phyloP scores from a whole-genome alignment of 2,888 invertebrate genomes.

The Metacarcinus magister region DNA sequence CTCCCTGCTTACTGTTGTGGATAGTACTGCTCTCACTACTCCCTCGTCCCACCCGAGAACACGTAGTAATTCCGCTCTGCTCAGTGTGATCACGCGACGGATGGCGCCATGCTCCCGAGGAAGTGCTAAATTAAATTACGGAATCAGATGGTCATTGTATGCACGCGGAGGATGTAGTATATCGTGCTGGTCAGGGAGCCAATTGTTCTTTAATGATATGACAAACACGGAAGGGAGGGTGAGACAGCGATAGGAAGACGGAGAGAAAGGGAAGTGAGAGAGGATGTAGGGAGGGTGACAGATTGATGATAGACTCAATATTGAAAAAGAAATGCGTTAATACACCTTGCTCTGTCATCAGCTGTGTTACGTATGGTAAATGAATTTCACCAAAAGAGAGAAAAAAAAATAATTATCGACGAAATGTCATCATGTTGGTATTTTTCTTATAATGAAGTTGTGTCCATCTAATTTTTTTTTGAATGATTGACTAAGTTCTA shows the following conservation, averaged over 20 bases:
- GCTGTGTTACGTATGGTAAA: background rate
- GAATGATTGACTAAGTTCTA: constrained; percentile 4
- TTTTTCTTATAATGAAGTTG: background rate
- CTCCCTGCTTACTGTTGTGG: background rate
- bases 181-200: constrained; percentile 1
- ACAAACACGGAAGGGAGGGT: constrained; percentile 32
- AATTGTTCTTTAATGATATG: constrained; percentile 38
- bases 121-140: constrained; percentile 46
- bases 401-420: background rate
- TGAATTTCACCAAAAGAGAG: background rate
- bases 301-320: constrained; percentile 13
- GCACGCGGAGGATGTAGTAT: constrained; percentile 28
- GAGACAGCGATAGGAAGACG: background rate
- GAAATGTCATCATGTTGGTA: background rate
- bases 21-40: background rate
- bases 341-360: background rate
- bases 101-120: constrained; percentile 1
- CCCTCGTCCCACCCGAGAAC: background rate
- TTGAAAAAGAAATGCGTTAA: background rate
- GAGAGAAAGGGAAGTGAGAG: background rate
- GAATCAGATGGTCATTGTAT: constrained; percentile 18
- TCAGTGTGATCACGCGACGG: constrained; percentile 22
- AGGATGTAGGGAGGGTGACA: background rate
- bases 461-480: background rate
- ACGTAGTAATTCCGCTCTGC: background rate